These are phyloP conservation scores for Meteorus sp. DNA, from an alignment of 1,140 invertebrate genomes.

Conservation along the genomic window DNA sequence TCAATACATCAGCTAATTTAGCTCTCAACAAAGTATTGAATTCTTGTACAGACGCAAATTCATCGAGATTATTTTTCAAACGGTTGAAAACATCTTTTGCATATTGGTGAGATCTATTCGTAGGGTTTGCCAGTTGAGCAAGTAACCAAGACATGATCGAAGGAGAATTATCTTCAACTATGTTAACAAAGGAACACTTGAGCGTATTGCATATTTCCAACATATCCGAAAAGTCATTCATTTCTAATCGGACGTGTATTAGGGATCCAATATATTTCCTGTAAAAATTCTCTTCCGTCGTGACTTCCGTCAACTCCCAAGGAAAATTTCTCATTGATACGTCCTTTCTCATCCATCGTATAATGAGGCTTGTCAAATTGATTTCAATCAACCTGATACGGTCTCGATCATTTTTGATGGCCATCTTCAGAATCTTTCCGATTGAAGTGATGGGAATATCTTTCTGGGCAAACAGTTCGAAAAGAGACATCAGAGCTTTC, in stretches of 20 bases:
- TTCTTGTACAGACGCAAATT: constrained; percentile 30
- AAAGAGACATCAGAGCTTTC: constrained; percentile 46
- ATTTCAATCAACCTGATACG: constrained; percentile 45
- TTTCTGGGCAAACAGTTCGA: constrained; percentile 47
- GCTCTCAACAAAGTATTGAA: constrained; percentile 36
- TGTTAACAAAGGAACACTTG: constrained; percentile 36
- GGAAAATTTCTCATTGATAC: constrained; percentile 47
- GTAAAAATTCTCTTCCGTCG: constrained; percentile 50
- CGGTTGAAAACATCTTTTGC: constrained; percentile 24
- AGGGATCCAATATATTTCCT: constrained; percentile 47
- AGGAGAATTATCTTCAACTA: constrained; percentile 51
- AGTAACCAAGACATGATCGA: constrained; percentile 40
- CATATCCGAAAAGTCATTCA: constrained; percentile 36
- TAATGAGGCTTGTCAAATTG: constrained; percentile 47
- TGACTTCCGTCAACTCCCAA: constrained; percentile 44
- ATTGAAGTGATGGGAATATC: constrained; percentile 41
- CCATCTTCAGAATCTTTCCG: constrained; percentile 39
- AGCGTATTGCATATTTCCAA: constrained; percentile 38
- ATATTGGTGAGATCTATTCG: constrained; percentile 9
- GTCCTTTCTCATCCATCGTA: constrained; percentile 30
- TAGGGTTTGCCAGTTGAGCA: neutral
- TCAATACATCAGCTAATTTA: constrained; percentile 42
- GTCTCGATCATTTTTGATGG: constrained; percentile 24
- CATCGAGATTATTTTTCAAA: constrained; percentile 30
- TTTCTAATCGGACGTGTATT: constrained; percentile 44